A percentile compares a stretch with the other conserved stretches of the same genome.
These are phyloP conservation scores for Cecidostiba fungosa DNA, from an alignment of 2,888 invertebrate genomes.

Conservation along the genomic window DNA sequence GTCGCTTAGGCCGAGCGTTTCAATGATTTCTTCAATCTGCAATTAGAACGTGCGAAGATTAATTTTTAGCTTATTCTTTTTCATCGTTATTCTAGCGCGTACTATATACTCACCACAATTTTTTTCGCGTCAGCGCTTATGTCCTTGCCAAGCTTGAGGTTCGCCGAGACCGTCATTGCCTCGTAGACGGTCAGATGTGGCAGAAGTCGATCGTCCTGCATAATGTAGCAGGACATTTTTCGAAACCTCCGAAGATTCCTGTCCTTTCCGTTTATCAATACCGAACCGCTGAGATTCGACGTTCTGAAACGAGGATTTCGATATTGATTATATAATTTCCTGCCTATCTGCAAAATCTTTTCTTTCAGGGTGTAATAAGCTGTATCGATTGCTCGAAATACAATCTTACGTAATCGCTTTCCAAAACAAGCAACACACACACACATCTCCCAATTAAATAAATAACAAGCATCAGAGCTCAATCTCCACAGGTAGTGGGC, in stretches of 20 bases:
- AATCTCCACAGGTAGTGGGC: not conserved
- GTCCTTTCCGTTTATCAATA: conserved; percentile 93
- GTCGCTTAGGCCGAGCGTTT: conserved; percentile 90
- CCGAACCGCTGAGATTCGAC: conserved; percentile 91
- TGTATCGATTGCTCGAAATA: too few relatives aligned
- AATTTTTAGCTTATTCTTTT: not conserved
- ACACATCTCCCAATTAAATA: too few relatives aligned
- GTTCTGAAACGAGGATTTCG: conserved; percentile 83
- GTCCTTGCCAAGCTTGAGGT: conserved; percentile 93
- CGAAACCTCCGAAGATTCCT: conserved; percentile 93
- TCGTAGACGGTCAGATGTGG: conserved; percentile 95
- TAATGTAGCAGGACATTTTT: conserved; percentile 97
- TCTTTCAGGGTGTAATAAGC: too few relatives aligned
- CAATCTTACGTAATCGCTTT: too few relatives aligned
- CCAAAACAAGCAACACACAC: too few relatives aligned
- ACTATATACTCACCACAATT: conserved; percentile 84
- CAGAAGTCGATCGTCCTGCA: conserved; percentile 95
- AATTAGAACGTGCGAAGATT: conserved; percentile 60
- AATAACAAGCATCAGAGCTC: too few relatives aligned
- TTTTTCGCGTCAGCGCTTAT: conserved; percentile 87
- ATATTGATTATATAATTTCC: too few relatives aligned
- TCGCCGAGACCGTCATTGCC: conserved; percentile 96
- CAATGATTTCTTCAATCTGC: conserved; percentile 88
- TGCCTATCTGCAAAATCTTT: too few relatives aligned
- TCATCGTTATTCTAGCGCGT: not conserved